These are phyloP conservation scores for Sesia apiformis DNA, from an alignment of 2,888 invertebrate genomes.

Conservation along the genomic window DNA sequence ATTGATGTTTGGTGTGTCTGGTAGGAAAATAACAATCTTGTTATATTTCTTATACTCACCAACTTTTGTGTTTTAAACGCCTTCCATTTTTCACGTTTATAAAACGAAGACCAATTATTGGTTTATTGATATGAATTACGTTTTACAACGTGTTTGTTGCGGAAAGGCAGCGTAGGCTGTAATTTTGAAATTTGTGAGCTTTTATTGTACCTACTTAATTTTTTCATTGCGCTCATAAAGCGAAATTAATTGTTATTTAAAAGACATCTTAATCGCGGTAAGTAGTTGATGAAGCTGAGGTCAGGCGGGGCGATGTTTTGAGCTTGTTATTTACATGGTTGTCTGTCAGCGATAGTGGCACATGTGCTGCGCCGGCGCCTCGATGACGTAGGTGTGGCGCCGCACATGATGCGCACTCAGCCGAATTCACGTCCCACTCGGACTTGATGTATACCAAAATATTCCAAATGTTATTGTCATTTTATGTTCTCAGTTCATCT, in stretches of 20 bases:
- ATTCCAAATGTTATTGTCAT: too few species aligned
- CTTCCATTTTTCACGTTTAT: too few species aligned
- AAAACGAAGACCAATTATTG: too few species aligned
- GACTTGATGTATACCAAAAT: neutral
- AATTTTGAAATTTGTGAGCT: neutral
- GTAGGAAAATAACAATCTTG: too few species aligned
- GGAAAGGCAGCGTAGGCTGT: neutral
- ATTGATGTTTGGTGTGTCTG: too few species aligned
- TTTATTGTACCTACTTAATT: neutral
- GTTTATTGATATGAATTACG: too few species aligned
- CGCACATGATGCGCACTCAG: slow-evolving; percentile 13
- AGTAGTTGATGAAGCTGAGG: neutral
- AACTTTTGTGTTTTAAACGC: too few species aligned
- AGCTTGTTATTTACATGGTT: neutral
- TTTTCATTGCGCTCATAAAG: neutral
- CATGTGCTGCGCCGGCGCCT: slow-evolving; percentile 42
- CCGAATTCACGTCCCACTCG: neutral
- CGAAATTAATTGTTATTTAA: neutral
- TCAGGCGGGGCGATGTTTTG: neutral
- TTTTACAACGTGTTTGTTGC: neutral
- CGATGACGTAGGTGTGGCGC: slow-evolving; percentile 25
- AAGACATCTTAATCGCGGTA: neutral
- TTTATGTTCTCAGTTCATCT: too few species aligned
- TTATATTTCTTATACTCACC: too few species aligned
- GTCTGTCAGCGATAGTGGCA: slow-evolving; percentile 4